Percentiles rank a stretch among this genome's conserved stretches.
Conservation (phyloP, 2,888 invertebrate genomes). For the Cotesia congregata region DNA sequence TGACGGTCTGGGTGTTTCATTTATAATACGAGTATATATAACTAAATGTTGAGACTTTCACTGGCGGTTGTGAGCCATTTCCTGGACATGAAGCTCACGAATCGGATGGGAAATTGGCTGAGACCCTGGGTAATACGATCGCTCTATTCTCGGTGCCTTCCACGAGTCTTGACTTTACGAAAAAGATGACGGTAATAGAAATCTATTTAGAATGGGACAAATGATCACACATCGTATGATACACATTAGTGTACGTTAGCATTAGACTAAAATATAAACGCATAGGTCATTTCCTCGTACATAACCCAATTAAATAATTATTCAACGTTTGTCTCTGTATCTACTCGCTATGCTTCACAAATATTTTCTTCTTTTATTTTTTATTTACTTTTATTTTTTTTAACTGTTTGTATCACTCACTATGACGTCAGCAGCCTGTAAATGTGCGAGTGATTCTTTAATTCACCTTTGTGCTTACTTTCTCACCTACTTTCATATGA, state of each 20-base stretch:
- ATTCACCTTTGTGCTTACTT: constrained; percentile 39
- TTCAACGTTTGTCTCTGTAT: constrained; percentile 54
- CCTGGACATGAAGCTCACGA: constrained; percentile 54
- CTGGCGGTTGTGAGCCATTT: constrained; percentile 56
- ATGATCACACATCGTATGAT: not conserved
- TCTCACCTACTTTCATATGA: constrained; percentile 48
- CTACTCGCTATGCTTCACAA: constrained; percentile 23
- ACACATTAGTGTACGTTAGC: constrained; percentile 10
- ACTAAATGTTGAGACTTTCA: constrained; percentile 56
- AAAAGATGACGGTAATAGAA: constrained; percentile 3
- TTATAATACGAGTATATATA: constrained; percentile 3
- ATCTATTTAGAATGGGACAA: not conserved
- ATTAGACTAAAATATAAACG: constrained; percentile 43
- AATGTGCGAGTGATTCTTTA: not conserved
- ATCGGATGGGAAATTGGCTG: constrained; percentile 37
- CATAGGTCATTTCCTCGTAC: constrained; percentile 68
- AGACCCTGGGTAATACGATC: constrained; percentile 41
- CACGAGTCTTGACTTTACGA: constrained; percentile 15
- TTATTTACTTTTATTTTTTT: constrained; percentile 30
- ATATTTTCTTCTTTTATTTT: constrained; percentile 31
- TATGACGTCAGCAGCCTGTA: not conserved
- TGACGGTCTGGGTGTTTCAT: not conserved
- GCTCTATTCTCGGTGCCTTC: constrained; percentile 40
- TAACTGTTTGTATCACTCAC: not conserved
- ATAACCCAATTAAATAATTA: constrained; percentile 69